Evolutionary conservation across 2,888 invertebrate genomes (phyloP), one percentile per base, ranked within the genome.

Genomic region (Caenorhabditis panamensis): DNA sequence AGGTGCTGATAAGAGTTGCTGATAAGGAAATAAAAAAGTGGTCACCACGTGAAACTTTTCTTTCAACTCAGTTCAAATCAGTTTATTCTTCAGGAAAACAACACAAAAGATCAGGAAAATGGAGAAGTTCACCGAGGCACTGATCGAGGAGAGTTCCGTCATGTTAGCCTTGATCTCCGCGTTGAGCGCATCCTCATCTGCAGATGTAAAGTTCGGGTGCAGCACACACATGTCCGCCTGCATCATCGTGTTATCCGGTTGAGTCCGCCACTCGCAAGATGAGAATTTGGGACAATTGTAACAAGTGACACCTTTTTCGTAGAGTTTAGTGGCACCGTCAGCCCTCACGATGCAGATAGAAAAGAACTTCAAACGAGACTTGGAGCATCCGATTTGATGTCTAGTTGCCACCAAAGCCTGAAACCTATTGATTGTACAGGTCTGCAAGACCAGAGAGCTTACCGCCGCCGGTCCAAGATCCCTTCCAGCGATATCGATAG

Each of bases 321-420:
- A 51, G 11, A 51, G 8, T 2, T 11, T 13, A 6, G 22, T 24
- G 4, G 51, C 51, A 8, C 11, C 11, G 24, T 51, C 51, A 11
- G 20, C 24, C 11, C 51, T 3, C 11, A 51, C 51, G 13, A 51
- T 51, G 51, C 51, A 51, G 2, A 51, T 51, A 8, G 51, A n/a
- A n/a, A n/a, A n/a, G n/a, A n/a, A n/a, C n/a, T n/a, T n/a, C n/a
- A n/a, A n/a, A n/a, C n/a, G n/a, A 4, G 31, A 4, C 9, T 31
- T 31, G 31, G 31, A 24, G 11, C 51, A 51, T 24, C 51, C 51
- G 51, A 51, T 51, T 24, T 51, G 24, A 11, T 51, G 51, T 11
- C 51, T 5, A 18, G 24, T 22, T 9, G 51, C 51, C 2, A 51
- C 51, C 11, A 51, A 22, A 2, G 51, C 51, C 51, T 51, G 51